Conservation (phyloP, 1,140 invertebrate genomes). For the Pectinophora gossypiella region DNA sequence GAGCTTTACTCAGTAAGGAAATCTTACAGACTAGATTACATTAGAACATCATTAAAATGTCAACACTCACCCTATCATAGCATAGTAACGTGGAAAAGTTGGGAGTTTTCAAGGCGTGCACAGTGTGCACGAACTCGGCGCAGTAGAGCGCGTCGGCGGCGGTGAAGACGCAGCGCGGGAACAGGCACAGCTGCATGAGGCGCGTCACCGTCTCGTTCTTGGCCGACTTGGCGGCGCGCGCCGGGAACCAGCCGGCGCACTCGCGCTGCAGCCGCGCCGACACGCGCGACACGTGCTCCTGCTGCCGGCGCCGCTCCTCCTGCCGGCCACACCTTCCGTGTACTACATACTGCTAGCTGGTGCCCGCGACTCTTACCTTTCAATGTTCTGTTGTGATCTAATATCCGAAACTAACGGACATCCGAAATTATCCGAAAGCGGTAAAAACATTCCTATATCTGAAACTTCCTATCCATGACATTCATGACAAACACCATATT, state of each 20-base stretch:
- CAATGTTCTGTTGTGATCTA: no score
- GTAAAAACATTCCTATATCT: background rate
- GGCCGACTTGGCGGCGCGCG: conserved; percentile 88
- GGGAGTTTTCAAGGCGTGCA: conserved; percentile 96
- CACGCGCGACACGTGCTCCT: conserved; percentile 93
- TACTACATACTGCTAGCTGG: no score
- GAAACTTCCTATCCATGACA: no score
- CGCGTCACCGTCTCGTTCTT: conserved; percentile 98
- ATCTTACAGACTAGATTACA: no score
- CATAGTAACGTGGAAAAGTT: conserved; percentile 98
- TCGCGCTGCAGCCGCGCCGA: conserved; percentile 83
- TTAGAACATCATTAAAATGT: no score
- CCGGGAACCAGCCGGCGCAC: conserved; percentile 95
- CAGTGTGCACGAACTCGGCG: conserved; percentile 96
- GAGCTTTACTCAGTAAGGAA: no score
- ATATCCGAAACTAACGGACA: no score
- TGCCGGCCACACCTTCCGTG: conserved; percentile 19
- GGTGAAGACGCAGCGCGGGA: conserved; percentile 95
- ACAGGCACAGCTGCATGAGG: conserved; percentile 96
- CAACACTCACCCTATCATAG: conserved; percentile 92
- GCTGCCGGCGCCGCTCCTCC: conserved; percentile 95
- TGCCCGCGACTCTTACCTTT: no score
- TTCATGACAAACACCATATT: no score
- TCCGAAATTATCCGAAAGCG: no score
- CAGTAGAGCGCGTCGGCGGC: conserved; percentile 97